These are phyloP conservation scores for Cervus canadensis DNA, from an alignment of 2,113 vertebrate genomes.

Conservation along the genomic window DNA sequence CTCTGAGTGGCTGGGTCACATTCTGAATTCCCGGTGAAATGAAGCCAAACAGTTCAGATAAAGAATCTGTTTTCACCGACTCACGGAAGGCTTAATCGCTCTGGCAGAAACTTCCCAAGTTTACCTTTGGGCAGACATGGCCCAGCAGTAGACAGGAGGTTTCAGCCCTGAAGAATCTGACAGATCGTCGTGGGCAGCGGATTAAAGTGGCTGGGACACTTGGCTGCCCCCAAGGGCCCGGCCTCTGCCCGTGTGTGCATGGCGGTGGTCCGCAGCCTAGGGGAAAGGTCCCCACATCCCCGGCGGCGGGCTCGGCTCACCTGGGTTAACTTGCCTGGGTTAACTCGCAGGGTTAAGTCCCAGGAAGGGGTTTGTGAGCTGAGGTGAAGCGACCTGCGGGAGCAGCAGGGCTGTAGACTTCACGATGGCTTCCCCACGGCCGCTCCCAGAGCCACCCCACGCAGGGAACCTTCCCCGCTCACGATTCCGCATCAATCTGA, in stretches of 20 bases:
- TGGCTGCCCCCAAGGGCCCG: accelerated
- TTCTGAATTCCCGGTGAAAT: not conserved
- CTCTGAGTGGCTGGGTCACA: not conserved
- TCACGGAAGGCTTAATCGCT: constrained; percentile 9
- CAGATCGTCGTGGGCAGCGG: constrained; percentile 28
- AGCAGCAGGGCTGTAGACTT: not conserved
- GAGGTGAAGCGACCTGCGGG: not conserved
- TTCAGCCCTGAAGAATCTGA: constrained; percentile 47
- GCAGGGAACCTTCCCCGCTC: not conserved
- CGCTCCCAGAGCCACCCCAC: not conserved
- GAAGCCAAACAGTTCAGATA: not conserved
- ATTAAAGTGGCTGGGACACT: not conserved
- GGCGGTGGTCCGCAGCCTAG: accelerated
- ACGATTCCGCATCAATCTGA: not conserved
- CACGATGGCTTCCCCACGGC: accelerated
- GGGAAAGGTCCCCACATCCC: accelerated
- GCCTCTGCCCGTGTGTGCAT: not conserved
- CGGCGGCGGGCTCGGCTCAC: too few species aligned
- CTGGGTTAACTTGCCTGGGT: not conserved
- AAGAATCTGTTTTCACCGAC: constrained; percentile 5
- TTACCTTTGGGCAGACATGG: constrained; percentile 53
- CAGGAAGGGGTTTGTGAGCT: not conserved
- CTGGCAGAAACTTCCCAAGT: constrained; percentile 33
- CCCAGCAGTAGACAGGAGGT: not conserved
- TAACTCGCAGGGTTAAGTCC: not conserved